Percentiles rank a stretch among this genome's conserved stretches.
phyloP scores from a whole-genome alignment of 2,113 vertebrate species.

The Podarcis muralis region DNA sequence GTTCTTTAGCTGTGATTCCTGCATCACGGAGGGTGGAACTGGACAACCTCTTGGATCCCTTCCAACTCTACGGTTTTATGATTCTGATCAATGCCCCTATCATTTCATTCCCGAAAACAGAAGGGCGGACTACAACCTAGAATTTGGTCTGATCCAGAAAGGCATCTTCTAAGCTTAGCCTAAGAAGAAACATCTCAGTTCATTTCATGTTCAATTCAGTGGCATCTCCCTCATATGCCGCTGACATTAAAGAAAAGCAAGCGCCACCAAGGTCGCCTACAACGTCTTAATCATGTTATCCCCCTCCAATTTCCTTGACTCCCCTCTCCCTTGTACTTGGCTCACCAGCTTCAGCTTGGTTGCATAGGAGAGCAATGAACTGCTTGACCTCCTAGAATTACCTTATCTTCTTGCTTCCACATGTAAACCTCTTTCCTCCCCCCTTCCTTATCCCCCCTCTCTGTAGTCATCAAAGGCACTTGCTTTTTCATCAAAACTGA shows the following conservation, averaged over 20 bases:
- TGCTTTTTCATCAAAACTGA: conserved; percentile 57
- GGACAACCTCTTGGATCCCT: too few relatives aligned
- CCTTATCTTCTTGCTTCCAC: conserved; percentile 44
- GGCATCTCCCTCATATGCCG: background rate
- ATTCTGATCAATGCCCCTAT: too few relatives aligned
- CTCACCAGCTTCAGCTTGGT: conserved; percentile 38
- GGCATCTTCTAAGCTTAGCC: background rate
- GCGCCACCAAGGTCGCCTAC: background rate
- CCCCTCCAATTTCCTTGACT: background rate
- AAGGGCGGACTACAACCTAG: too few relatives aligned
- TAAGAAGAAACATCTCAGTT: background rate
- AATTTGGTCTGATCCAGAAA: background rate
- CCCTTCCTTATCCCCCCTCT: conserved; percentile 7
- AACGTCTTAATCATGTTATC: conserved; percentile 29
- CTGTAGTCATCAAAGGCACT: background rate
- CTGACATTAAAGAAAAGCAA: background rate
- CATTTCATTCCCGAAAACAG: too few relatives aligned
- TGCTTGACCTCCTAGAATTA: conserved; percentile 49
- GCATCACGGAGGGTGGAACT: too few relatives aligned
- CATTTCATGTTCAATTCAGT: too few relatives aligned
- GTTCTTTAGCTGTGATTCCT: too few relatives aligned
- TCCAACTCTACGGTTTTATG: too few relatives aligned
- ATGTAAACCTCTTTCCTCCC: conserved; percentile 18
- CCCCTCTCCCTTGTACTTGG: background rate
- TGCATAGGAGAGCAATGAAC: background rate